Evolutionary conservation across 2,113 vertebrate genomes (phyloP).

Genomic region (Nipponia nippon): DNA sequence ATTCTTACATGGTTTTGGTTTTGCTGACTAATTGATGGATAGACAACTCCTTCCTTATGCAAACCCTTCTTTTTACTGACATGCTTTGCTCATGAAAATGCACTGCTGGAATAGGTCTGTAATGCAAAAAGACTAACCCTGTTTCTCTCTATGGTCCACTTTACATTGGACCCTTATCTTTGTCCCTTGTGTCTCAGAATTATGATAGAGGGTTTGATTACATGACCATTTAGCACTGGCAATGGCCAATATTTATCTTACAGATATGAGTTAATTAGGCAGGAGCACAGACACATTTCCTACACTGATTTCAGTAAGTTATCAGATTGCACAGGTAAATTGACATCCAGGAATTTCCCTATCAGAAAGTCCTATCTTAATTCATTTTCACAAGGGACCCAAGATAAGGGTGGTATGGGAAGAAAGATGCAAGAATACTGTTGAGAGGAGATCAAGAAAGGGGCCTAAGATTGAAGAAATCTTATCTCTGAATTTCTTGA

Average conservation of each 20-base stretch:
- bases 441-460: background rate
- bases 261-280: background rate
- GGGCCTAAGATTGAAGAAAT: background rate
- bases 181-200: constrained; percentile 1
- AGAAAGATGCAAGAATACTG: background rate
- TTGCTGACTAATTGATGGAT: background rate
- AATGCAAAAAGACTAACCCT: background rate
- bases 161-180: background rate
- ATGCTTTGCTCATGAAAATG: background rate
- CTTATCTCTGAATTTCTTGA: background rate
- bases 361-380: constrained; percentile 52
- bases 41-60: background rate
- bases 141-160: background rate
- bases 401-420: constrained; percentile 27
- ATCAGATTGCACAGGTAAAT: constrained; percentile 50
- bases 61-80: background rate
- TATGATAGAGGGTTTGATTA: background rate
- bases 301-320: constrained; percentile 5
- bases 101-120: background rate
- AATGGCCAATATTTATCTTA: constrained; percentile 34
- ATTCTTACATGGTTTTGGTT: background rate
- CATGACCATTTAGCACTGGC: background rate
- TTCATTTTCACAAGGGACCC: constrained; percentile 36
- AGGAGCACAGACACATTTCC: background rate
- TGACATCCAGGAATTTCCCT: constrained; percentile 26